These are phyloP conservation scores for Cynaeus angustus DNA, from an alignment of 2,888 invertebrate genomes.

Conservation along the genomic window DNA sequence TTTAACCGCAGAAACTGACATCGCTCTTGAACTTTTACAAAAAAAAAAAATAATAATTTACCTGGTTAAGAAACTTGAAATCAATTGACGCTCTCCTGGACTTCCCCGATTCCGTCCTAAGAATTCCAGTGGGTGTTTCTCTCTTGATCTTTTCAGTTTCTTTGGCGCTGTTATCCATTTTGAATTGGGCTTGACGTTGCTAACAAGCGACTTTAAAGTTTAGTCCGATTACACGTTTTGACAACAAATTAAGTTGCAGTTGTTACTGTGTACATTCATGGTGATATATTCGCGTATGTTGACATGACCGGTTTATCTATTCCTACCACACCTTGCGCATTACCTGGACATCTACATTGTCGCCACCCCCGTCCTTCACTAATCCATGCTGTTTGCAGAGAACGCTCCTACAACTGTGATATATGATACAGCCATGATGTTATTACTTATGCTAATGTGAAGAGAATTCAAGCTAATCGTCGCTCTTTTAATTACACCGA, in stretches of 20 bases:
- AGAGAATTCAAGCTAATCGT: conserved; percentile 38
- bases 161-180: conserved; percentile 41
- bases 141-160: conserved; percentile 52
- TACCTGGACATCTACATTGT: conserved; percentile 53
- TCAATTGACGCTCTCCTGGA: conserved; percentile 63
- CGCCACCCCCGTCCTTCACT: conserved; percentile 48
- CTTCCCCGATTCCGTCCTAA: conserved; percentile 68
- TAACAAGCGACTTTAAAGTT: no score
- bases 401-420: conserved; percentile 41
- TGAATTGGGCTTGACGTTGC: conserved; percentile 46
- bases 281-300: conserved; percentile 53
- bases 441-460: conserved; percentile 45
- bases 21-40: neutral
- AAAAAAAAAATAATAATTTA: conserved; percentile 49
- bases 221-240: conserved; percentile 20
- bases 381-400: conserved; percentile 35
- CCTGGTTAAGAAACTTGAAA: conserved; percentile 63
- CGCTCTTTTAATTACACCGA: conserved; percentile 15
- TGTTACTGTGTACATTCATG: conserved; percentile 41
- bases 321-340: conserved; percentile 60
- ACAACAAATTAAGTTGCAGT: conserved; percentile 45
- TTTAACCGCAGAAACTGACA: no score
- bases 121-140: conserved; percentile 68
- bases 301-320: conserved; percentile 59
- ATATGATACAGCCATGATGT: conserved; percentile 32